Base-by-base conservation (phyloP, 2,113 vertebrate genomes). In the Crypturellus undulatus region DNA sequence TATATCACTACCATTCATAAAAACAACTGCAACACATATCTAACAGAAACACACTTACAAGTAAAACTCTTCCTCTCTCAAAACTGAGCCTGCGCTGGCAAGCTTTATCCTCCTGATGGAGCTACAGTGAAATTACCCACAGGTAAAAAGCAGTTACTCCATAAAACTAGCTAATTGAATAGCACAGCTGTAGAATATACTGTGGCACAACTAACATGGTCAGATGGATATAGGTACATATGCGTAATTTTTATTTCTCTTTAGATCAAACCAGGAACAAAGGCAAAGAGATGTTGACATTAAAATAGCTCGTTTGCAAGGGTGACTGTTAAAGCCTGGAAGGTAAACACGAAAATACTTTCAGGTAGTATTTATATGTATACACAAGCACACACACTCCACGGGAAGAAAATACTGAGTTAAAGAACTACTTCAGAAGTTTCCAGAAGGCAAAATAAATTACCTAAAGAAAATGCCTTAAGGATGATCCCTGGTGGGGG, bases 261-360 rank as follows among this genome's bases (percentile, higher is more conserved):
- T 52, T 36, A 43, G 64, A 25, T 40, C 22, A 63, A 87, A 62
- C 4, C 3, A 69, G 9, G 14, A 90, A 65, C 34, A 40, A 86
- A 88, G 73, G 11, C 5, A 6, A 52, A 40, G 75, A 40, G 4
- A 47, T 32, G 11, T 2, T 40, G 4, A 32, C 76, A 49, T 71
- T 68, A 60, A 79, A 87, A 45, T 34, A 67, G 21, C 2, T 2
- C 6, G 38, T 62, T 51, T 92, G 40, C 20, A 71, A 7, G 25
- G 4, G 30, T 65, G 9, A 38, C 2, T 34, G 12, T 47, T 82
- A 91, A 87, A 71, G 79, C 6, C 30, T 6, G 6, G 24, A 84
- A 85, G 40, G 11, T 59, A 71, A 91, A 54, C 7, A 70, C 25
- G 40, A 91, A 94, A 91, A 88, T 83, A 77, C 62, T 83, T 93